Evolutionary conservation across 2,113 vertebrate genomes (phyloP).

Genomic region (Dendropsophus ebraccatus): DNA sequence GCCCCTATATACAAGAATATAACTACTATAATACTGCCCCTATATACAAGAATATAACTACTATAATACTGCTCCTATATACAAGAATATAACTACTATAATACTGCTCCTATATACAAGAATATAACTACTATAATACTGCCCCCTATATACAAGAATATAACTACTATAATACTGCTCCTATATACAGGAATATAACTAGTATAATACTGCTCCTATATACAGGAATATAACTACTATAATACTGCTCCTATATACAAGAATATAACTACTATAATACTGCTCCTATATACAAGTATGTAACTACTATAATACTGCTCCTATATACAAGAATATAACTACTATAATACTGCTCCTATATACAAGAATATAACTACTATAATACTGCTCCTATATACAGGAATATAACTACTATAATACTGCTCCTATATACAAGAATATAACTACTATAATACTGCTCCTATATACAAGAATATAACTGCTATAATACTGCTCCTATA

Average conservation of each 20-base stretch:
- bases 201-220: neutral
- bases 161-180: neutral
- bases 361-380: conserved; percentile 13
- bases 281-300: neutral
- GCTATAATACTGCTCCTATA: neutral
- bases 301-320: neutral
- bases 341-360: neutral
- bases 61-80: too few relatives aligned
- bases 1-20: too few relatives aligned
- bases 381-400: neutral
- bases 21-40: too few relatives aligned
- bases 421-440: neutral
- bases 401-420: neutral
- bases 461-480: conserved; percentile 8
- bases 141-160: neutral
- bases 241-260: conserved; percentile 3
- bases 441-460: conserved; percentile 3
- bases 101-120: neutral
- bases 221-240: neutral
- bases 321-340: conserved; percentile 10
- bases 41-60: too few relatives aligned
- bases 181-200: conserved; percentile 1
- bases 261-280: conserved; percentile 8
- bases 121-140: conserved; percentile 10
- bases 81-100: neutral